A percentile compares a stretch with the other conserved stretches of the same genome.
Conservation (phyloP, 2,888 invertebrate genomes). For the Petrophora chlorosata region DNA sequence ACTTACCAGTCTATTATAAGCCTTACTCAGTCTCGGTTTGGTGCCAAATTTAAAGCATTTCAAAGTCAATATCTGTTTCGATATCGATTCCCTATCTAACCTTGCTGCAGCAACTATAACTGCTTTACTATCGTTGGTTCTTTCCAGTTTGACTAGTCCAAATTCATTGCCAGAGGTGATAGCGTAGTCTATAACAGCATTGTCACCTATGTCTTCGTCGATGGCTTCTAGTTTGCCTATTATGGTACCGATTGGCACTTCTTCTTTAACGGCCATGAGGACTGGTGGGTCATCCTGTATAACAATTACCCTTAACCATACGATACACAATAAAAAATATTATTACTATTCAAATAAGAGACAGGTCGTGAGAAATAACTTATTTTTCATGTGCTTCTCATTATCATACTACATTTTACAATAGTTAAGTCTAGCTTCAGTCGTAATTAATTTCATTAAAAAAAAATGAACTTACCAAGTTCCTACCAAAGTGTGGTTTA, state of each 20-base stretch:
- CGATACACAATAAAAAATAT: not conserved
- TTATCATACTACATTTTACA: too few relatives aligned
- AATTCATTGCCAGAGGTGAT: constrained; percentile 90
- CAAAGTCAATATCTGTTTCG: constrained; percentile 84
- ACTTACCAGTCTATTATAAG: constrained; percentile 85
- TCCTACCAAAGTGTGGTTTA: constrained; percentile 87
- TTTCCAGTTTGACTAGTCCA: constrained; percentile 84
- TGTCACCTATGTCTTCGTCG: constrained; percentile 90
- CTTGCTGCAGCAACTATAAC: constrained; percentile 84
- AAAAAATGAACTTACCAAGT: constrained; percentile 77
- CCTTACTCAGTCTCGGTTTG: constrained; percentile 69
- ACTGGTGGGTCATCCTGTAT: constrained; percentile 86
- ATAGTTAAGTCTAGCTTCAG: too few relatives aligned
- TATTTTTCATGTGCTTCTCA: too few relatives aligned
- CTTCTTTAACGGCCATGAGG: constrained; percentile 86
- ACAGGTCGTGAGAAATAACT: too few relatives aligned
- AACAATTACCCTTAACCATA: too few relatives aligned
- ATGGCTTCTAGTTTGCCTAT: constrained; percentile 88
- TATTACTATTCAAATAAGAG: too few relatives aligned
- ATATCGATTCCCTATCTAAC: constrained; percentile 86
- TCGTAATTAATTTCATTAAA: not conserved
- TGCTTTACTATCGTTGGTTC: constrained; percentile 86
- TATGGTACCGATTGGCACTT: constrained; percentile 85
- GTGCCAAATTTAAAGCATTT: constrained; percentile 87
- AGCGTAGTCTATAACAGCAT: constrained; percentile 89